Evolutionary conservation across 2,113 vertebrate genomes (phyloP).

Genomic region (Nansenia antarctica): DNA sequence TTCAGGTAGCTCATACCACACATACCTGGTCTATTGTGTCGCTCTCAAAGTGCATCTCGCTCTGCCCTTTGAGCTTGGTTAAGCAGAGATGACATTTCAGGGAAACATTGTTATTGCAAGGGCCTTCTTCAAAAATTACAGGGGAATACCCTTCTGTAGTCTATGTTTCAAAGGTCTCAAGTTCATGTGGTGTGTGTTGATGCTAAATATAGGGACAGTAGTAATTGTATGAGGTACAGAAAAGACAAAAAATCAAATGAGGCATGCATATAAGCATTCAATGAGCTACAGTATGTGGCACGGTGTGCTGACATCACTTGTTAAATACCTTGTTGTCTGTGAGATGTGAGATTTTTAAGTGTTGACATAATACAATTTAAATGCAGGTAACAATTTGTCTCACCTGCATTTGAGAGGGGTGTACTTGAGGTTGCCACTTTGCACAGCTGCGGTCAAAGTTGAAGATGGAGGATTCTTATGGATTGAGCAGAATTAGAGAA

Average conservation of each 20-base stretch:
- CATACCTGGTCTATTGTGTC: slow-evolving; percentile 72
- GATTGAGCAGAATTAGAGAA: slow-evolving; percentile 25
- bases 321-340: too few species aligned
- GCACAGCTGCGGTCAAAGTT: too few species aligned
- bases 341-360: neutral
- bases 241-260: too few species aligned
- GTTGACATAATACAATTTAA: neutral
- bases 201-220: too few species aligned
- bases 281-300: too few species aligned
- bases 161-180: neutral
- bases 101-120: slow-evolving; percentile 49
- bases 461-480: too few species aligned
- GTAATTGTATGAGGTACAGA: too few species aligned
- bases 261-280: too few species aligned
- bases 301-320: too few species aligned
- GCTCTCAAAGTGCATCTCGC: slow-evolving; percentile 54
- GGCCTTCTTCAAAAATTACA: slow-evolving; percentile 51
- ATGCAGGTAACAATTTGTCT: neutral
- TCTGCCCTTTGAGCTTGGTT: slow-evolving; percentile 40
- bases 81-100: slow-evolving; percentile 54
- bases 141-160: slow-evolving; percentile 22
- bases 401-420: slow-evolving; percentile 9
- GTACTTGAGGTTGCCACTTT: slow-evolving; percentile 1
- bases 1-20: slow-evolving; percentile 75
- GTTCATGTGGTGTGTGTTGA: neutral